Conservation (phyloP, 2,797 vertebrate genomes). For the Gorsachius magnificus region DNA sequence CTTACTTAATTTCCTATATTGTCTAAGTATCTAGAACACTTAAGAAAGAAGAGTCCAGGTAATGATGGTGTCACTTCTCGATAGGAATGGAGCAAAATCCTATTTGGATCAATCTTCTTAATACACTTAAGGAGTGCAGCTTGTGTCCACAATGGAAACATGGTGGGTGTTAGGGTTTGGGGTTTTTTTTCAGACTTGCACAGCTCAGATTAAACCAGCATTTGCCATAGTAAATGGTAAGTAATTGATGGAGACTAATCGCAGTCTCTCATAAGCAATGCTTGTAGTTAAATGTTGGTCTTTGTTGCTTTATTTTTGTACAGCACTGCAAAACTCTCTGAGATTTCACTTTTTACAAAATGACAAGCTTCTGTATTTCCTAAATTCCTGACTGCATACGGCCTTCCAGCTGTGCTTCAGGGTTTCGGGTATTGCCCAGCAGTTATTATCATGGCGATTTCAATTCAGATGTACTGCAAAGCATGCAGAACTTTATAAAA, state of each 20-base stretch:
- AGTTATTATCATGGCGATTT: not conserved
- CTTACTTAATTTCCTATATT: not conserved
- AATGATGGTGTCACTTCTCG: not conserved
- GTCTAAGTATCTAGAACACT: not conserved
- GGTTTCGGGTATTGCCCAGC: not conserved
- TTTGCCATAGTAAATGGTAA: not conserved
- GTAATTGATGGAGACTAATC: not conserved
- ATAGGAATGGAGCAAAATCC: not conserved
- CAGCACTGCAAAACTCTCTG: not conserved
- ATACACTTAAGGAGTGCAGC: not conserved
- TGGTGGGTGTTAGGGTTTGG: not conserved
- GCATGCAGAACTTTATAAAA: not conserved
- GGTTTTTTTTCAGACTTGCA: not conserved
- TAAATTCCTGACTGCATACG: not conserved
- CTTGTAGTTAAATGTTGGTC: not conserved
- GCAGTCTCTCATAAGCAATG: not conserved
- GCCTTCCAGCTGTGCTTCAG: not conserved
- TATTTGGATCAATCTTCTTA: not conserved
- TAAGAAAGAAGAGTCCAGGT: not conserved
- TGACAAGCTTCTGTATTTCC: not conserved
- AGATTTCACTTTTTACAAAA: not conserved
- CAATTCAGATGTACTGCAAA: not conserved
- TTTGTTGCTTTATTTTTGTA: not conserved
- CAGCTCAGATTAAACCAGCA: not conserved
- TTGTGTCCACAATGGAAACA: not conserved